Conservation (phyloP, 2,113 vertebrate genomes). For the Felis catus region F.catus_Fca126_mat1.0 CM031416.1:72618001-72618500, state of each 20-base stretch:
- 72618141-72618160: background rate
- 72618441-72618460: background rate
- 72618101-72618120: background rate
- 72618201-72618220: background rate
- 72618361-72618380: background rate
- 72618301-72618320: background rate
- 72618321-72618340: background rate
- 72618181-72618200: background rate
- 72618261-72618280: background rate
- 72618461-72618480: background rate
- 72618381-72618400: background rate
- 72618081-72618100: background rate
- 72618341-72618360: background rate
- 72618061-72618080: background rate
- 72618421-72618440: background rate
- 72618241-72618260: background rate
- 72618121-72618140: background rate
- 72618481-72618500: background rate
- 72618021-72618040: background rate
- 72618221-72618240: background rate
- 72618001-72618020: background rate
- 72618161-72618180: background rate
- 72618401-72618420: background rate
- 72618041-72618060: background rate
- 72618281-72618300: background rate